Conservation (phyloP, 2,888 invertebrate genomes). For the Pyrochroa serraticornis region DNA sequence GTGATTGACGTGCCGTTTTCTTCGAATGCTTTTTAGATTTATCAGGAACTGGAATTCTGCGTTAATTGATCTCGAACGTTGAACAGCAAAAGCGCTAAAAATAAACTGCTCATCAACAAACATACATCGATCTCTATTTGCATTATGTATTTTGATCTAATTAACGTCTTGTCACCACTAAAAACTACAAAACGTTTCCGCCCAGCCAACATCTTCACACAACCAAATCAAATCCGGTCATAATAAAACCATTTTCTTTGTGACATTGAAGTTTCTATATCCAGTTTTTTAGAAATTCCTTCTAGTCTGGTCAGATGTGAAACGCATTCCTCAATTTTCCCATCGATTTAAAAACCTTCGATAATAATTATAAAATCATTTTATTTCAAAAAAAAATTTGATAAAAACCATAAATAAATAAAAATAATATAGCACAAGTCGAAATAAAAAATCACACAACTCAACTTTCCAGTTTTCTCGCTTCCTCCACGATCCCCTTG, state of each 20-base stretch:
- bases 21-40: conserved; percentile 43
- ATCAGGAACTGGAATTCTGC: conserved; percentile 44
- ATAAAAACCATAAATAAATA: conserved; percentile 25
- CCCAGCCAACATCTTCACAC: background rate
- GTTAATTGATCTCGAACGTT: conserved; percentile 42
- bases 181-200: conserved; percentile 28
- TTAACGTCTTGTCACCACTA: conserved; percentile 32
- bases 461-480: conserved; percentile 39
- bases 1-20: conserved; percentile 36
- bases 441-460: conserved; percentile 20
- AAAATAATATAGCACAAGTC: conserved; percentile 25
- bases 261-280: background rate
- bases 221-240: conserved; percentile 3
- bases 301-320: conserved; percentile 19
- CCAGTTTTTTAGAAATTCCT: conserved; percentile 3
- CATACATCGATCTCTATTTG: too few relatives aligned
- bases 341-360: too few relatives aligned
- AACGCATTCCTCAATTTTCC: too few relatives aligned
- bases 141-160: conserved; percentile 40
- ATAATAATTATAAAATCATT: too few relatives aligned
- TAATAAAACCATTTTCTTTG: background rate
- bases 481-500: conserved; percentile 67
- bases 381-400: conserved; percentile 11
- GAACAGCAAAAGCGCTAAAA: conserved; percentile 33
- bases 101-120: conserved; percentile 26